Percentiles rank a stretch among this genome's conserved stretches.
Conservation (phyloP, 2,888 invertebrate genomes). For the Dasysyrphus albostriatus region DNA sequence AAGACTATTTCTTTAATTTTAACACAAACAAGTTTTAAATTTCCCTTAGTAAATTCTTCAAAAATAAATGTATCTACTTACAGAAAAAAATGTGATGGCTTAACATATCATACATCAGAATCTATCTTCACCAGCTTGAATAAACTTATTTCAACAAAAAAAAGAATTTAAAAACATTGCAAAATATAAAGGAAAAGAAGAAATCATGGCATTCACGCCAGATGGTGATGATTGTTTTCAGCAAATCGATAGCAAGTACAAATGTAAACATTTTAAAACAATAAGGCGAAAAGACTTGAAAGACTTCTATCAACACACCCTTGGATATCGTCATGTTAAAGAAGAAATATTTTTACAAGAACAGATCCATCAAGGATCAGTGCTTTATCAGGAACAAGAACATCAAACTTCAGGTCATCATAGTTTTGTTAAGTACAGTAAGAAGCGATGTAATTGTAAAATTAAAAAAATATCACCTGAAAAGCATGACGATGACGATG, state of each 20-base stretch:
- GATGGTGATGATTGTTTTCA: constrained; percentile 49
- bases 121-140: not conserved
- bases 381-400: not conserved
- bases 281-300: constrained; percentile 27
- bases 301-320: constrained; percentile 33
- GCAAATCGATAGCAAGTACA: constrained; percentile 54
- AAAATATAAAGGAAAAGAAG: not conserved
- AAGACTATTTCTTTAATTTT: not conserved
- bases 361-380: constrained; percentile 19
- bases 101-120: not conserved
- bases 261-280: constrained; percentile 47
- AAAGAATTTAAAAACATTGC: not conserved
- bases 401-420: not conserved
- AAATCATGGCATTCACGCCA: constrained; percentile 47
- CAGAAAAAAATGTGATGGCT: constrained; percentile 6
- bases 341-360: constrained; percentile 51
- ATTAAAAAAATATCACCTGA: constrained; percentile 40
- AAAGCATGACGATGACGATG: constrained; percentile 12
- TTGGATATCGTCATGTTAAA: constrained; percentile 39
- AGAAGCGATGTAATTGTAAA: constrained; percentile 58
- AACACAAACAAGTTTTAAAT: not conserved
- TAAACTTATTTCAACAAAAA: not conserved
- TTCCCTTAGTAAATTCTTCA: not conserved
- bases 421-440: constrained; percentile 49
- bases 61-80: not conserved